phyloP scores from a whole-genome alignment of 2,797 vertebrate genomes.

The Alcedo quadribrachys region DNA sequence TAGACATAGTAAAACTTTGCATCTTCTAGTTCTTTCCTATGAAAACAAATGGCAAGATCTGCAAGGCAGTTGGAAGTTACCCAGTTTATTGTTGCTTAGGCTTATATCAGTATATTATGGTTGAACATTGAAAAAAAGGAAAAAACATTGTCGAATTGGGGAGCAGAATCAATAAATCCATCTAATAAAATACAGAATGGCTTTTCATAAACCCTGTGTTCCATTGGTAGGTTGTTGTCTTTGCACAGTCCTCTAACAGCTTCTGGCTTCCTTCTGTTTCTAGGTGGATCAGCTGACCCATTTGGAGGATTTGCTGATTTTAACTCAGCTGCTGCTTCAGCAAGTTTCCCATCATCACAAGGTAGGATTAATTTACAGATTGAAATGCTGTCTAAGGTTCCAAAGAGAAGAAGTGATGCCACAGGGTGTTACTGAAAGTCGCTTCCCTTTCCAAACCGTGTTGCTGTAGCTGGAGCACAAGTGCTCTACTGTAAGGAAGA shows the following conservation, averaged over 20 bases:
- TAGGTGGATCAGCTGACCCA: slow-evolving; percentile 84
- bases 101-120: background rate
- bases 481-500: background rate
- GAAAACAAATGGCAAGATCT: background rate
- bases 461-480: background rate
- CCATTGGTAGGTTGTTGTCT: background rate
- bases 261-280: slow-evolving; percentile 40
- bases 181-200: background rate
- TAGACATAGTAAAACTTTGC: background rate
- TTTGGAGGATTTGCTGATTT: slow-evolving; percentile 95
- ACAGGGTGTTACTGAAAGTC: background rate
- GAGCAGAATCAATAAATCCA: slow-evolving; percentile 8
- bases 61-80: background rate
- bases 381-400: background rate
- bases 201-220: background rate
- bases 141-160: background rate
- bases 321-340: slow-evolving; percentile 84
- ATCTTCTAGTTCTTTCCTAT: background rate
- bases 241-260: background rate
- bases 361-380: slow-evolving; percentile 79
- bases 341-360: slow-evolving; percentile 80
- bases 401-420: background rate
- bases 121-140: background rate
- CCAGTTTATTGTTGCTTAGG: slow-evolving; percentile 20
- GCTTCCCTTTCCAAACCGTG: background rate